Percentiles rank a stretch among this genome's conserved stretches.
Conservation (phyloP, 37 sponge, comb jelly and placozoan species). For the Dysidea cf. avara region DNA sequence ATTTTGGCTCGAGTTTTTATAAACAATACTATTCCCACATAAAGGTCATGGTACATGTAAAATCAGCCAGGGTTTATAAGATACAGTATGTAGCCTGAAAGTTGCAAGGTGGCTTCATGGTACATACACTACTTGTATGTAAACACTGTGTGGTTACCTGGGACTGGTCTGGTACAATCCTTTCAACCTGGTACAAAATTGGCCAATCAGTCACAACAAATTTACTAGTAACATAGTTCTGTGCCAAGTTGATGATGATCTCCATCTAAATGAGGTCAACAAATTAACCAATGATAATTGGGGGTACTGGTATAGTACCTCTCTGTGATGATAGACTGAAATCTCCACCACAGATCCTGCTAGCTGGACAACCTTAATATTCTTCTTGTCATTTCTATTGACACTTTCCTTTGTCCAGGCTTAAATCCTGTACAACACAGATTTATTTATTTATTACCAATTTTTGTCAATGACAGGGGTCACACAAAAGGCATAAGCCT, state of each 20-base stretch:
- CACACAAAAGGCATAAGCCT: too few species aligned
- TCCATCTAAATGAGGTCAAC: conserved; percentile 69
- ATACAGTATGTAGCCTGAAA: too few species aligned
- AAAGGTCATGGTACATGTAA: too few species aligned
- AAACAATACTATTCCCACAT: too few species aligned
- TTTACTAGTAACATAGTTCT: conserved; percentile 94
- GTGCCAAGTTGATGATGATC: conserved; percentile 93
- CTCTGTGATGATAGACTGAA: conserved; percentile 97
- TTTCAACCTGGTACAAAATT: conserved; percentile 93
- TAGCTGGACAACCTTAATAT: conserved; percentile 96
- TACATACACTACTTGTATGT: too few species aligned
- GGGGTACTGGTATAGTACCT: too few species aligned
- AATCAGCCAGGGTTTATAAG: too few species aligned
- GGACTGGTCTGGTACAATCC: conserved; percentile 95
- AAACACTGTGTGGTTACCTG: conserved; percentile 46
- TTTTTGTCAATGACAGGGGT: too few species aligned
- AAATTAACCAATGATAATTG: too few species aligned
- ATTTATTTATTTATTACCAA: too few species aligned
- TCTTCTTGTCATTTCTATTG: conserved; percentile 95
- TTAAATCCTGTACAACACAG: conserved; percentile 70
- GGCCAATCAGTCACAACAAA: conserved; percentile 90
- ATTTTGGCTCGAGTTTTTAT: too few species aligned
- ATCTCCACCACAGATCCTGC: conserved; percentile 96
- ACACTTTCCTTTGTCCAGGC: conserved; percentile 96
- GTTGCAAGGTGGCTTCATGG: too few species aligned